Evolutionary conservation across 2,888 invertebrate genomes (phyloP), one percentile per base, ranked within the genome.

Genomic region (Artemia sinica): DNA sequence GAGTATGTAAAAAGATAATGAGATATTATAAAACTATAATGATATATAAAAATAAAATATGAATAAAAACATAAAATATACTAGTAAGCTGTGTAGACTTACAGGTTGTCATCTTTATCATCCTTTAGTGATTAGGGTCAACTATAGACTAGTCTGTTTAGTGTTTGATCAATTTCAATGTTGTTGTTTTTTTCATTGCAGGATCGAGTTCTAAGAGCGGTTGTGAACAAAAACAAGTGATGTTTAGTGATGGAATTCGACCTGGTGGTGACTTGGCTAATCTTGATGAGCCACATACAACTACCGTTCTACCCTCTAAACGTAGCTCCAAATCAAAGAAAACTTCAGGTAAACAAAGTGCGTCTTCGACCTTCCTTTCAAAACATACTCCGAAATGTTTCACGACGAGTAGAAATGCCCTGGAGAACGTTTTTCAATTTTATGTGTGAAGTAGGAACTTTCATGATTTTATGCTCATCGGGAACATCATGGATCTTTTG

Each of bases 231-330:
- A 88, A 84, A 80, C 87, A 84, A 73, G 91, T 91, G 66, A 89
- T 90, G 84, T 91, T 91, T 77, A 89, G 89, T 74, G 91, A 91
- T 78, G 91, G 91, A 72, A 89, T 91, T 75, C 82, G 89, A 70
- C 91, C 91, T 52, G 89, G 91, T 72, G 89, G 89, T 75, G 90
- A 91, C 79, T 80, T 90, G 74, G 87, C 88, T 70, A 87, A 87
- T 77, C 81, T 88, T 72, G 88, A 88, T 76, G 84, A 79, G 7
- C 72, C 72, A 51, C 68, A 68, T 28, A 18, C 66, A 7, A 66
- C 69, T 5, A 18, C 67, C 6, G 63, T 41, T 49, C 51, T 11
- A 28, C 63, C 63, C n/a, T 18, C 63, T n/a, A 58, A 58, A 28
- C 63, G 63, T n/a, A 8, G n/a, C 63, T n/a, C 63, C 14, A 58